Evolutionary conservation across 2,113 vertebrate genomes (phyloP).

Genomic region (Passer montanus): DNA sequence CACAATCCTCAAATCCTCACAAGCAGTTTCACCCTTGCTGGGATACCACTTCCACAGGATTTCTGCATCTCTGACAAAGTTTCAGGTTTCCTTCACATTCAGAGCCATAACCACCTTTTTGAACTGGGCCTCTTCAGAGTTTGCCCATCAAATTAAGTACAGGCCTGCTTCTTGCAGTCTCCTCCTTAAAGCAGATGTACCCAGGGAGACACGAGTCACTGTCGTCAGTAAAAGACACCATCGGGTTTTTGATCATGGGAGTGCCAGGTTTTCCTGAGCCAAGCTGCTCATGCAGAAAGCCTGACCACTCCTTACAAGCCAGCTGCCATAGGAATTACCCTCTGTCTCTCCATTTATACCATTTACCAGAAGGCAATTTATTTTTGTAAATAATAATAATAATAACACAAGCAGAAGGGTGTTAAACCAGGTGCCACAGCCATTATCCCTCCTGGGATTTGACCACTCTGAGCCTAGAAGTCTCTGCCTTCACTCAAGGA

Average conservation of each 20-base stretch:
- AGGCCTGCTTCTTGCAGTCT: neutral
- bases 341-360: neutral
- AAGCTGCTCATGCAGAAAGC: neutral
- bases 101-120: neutral
- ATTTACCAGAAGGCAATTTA: neutral
- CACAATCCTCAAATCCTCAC: neutral
- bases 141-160: neutral
- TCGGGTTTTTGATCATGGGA: rapidly evolving
- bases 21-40: neutral
- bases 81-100: neutral
- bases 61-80: neutral
- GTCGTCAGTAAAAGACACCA: neutral
- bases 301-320: neutral
- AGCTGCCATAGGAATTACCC: neutral
- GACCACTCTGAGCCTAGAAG: neutral
- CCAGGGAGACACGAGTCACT: rapidly evolving
- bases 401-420: neutral
- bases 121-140: neutral
- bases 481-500: neutral
- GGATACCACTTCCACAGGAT: neutral
- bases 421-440: neutral
- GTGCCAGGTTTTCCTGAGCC: neutral
- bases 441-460: neutral
- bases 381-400: neutral
- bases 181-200: neutral